Conservation (phyloP, 2,888 invertebrate species). For the Acleris emargana region DNA sequence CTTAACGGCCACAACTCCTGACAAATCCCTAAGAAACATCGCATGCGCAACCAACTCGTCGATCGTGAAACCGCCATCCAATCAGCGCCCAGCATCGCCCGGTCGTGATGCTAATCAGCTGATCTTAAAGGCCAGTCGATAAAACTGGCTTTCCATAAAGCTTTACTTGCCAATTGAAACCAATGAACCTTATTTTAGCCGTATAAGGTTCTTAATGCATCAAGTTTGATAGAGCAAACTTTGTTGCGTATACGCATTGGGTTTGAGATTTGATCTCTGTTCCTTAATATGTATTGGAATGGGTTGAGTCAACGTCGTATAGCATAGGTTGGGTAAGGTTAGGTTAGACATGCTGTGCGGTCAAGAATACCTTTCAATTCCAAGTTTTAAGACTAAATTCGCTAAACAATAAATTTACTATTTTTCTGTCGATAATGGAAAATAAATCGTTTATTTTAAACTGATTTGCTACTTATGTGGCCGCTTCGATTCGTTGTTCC, state of each 20-base stretch:
- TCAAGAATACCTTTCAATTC: no score
- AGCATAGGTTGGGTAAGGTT: no score
- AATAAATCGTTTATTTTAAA: no score
- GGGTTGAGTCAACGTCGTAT: not conserved
- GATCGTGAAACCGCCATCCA: constrained; percentile 55
- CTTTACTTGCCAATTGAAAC: not conserved
- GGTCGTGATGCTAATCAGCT: constrained; percentile 50
- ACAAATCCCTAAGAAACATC: constrained; percentile 39
- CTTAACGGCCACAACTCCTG: not conserved
- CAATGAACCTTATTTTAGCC: not conserved
- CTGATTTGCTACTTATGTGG: no score
- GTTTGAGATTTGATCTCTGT: not conserved
- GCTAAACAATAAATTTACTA: no score
- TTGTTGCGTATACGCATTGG: constrained; percentile 17
- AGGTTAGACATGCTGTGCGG: not conserved
- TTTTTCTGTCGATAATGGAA: no score
- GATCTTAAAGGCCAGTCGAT: constrained; percentile 37
- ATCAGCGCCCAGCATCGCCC: constrained; percentile 42
- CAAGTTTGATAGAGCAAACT: not conserved
- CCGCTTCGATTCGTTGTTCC: no score
- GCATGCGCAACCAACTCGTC: constrained; percentile 58
- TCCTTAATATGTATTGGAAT: not conserved
- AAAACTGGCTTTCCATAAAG: constrained; percentile 24
- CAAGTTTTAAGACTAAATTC: no score
- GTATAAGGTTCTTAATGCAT: not conserved